Conservation (phyloP, 1,140 invertebrate species). For the Sitobion miscanthi region DNA sequence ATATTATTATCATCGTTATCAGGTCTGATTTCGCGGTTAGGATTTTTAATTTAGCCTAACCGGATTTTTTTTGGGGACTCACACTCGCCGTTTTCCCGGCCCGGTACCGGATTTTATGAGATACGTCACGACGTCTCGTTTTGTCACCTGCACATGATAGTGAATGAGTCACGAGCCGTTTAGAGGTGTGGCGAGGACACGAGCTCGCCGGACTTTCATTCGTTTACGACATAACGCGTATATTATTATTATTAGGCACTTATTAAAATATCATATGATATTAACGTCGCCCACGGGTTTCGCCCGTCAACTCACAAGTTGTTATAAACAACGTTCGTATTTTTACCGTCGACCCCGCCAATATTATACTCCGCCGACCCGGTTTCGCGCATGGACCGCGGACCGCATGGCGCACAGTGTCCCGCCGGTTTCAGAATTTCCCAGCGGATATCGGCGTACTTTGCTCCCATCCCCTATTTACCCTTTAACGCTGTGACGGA, state of each 20-base stretch:
- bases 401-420: background rate
- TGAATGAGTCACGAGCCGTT: background rate
- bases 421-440: background rate
- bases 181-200: conserved; percentile 45
- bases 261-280: background rate
- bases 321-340: background rate
- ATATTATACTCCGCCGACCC: background rate
- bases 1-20: background rate
- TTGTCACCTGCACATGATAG: background rate
- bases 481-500: background rate
- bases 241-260: background rate
- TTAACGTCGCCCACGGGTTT: background rate
- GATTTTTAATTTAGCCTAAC: no score
- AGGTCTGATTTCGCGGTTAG: background rate
- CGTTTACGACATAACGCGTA: conserved; percentile 24
- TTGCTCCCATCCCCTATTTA: background rate
- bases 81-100: no score
- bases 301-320: background rate
- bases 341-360: background rate
- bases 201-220: background rate
- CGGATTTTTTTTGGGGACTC: background rate
- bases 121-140: background rate
- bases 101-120: background rate
- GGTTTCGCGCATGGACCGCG: background rate
- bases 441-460: background rate